Evolutionary conservation across 2,888 invertebrate genomes (phyloP).

Genomic region (Oconnorella tubifera): DNA sequence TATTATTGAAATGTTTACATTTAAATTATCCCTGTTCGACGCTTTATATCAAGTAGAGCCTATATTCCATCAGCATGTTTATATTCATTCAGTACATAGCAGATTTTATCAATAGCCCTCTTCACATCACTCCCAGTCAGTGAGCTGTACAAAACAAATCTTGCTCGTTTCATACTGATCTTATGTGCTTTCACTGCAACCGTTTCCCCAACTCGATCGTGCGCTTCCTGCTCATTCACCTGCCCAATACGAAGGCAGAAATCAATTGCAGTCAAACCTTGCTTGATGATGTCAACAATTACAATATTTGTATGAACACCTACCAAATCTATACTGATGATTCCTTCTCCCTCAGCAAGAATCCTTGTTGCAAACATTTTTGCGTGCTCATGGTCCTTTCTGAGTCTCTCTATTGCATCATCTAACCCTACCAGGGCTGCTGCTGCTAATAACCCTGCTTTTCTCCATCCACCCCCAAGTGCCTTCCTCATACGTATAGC

Average conservation of each 20-base stretch:
- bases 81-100: not conserved
- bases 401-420: constrained; percentile 66
- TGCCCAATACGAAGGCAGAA: constrained; percentile 22
- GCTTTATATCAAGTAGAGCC: no score
- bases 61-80: no score
- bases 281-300: constrained; percentile 26
- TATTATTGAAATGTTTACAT: no score
- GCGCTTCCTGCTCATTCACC: constrained; percentile 12
- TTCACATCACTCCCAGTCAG: not conserved
- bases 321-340: constrained; percentile 26
- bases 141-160: not conserved
- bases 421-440: constrained; percentile 81
- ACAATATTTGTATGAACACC: constrained; percentile 33
- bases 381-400: constrained; percentile 67
- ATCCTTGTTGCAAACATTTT: constrained; percentile 21
- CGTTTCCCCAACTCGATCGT: not conserved
- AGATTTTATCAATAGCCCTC: not conserved
- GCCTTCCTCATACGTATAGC: constrained; percentile 78
- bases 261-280: constrained; percentile 20
- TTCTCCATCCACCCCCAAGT: constrained; percentile 90
- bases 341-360: constrained; percentile 10
- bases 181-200: not conserved
- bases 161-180: not conserved
- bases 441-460: constrained; percentile 84
- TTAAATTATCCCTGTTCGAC: no score